Evolutionary conservation across 2,113 vertebrate genomes (phyloP).

Genomic region (Malurus elegans): DNA sequence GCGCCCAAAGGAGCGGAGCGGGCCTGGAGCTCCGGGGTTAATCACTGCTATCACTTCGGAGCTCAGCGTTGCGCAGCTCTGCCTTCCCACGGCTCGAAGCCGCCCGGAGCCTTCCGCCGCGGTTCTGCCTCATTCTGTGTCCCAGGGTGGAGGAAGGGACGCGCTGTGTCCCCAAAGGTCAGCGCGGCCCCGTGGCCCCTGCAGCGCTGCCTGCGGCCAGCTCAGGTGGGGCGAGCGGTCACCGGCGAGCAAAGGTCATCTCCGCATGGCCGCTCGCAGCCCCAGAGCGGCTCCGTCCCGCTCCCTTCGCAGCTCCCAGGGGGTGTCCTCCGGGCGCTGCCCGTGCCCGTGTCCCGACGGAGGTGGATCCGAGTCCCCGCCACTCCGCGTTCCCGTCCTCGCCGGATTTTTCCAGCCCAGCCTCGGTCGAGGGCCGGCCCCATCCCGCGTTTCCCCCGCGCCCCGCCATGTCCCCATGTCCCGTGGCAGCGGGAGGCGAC

Average conservation of each 20-base stretch:
- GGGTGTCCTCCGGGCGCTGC: accelerated
- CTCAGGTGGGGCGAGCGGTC: background rate
- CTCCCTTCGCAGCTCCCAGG: background rate
- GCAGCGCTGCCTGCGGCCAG: background rate
- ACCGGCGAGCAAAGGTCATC: background rate
- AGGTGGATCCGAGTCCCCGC: no score
- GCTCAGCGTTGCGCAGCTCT: accelerated
- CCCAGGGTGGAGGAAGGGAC: background rate
- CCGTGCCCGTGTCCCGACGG: background rate
- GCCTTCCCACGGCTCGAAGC: background rate
- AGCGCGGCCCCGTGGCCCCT: accelerated
- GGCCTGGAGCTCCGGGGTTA: background rate
- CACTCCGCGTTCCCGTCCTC: background rate
- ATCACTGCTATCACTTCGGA: background rate
- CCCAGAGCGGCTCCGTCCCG: no score
- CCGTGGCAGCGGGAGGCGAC: background rate
- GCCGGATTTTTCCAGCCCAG: background rate
- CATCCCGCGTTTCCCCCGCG: accelerated
- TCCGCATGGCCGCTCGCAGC: background rate
- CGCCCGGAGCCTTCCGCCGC: background rate
- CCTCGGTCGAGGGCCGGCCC: no score
- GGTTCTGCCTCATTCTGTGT: background rate
- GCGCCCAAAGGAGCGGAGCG: background rate
- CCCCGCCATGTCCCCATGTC: background rate
- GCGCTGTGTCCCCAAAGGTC: accelerated